A percentile compares a stretch with the other conserved stretches of the same genome.
phyloP scores from a whole-genome alignment of 1,140 invertebrate genomes.

The Penaeus japonicus region DNA sequence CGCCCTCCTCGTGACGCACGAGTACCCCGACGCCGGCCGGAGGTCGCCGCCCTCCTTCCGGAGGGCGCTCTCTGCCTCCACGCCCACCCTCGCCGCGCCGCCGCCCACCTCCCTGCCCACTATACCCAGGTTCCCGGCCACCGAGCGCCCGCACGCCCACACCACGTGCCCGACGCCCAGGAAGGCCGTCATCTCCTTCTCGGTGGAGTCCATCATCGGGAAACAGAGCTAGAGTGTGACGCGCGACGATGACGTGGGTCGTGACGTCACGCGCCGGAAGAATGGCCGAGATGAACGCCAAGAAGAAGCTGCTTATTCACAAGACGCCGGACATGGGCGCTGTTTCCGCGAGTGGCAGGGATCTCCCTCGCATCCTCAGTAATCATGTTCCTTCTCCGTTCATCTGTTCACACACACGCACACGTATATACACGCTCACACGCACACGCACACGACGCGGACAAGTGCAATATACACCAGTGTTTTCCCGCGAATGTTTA shows the following conservation, averaged over 20 bases:
- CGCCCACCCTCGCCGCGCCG: neutral
- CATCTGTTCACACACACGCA: too few relatives aligned
- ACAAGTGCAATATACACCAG: too few relatives aligned
- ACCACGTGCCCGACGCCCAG: slow-evolving; percentile 39
- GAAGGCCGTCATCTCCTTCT: slow-evolving; percentile 54
- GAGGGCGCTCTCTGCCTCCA: neutral
- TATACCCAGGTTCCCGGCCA: neutral
- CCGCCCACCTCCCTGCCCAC: neutral
- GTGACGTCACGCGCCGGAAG: neutral
- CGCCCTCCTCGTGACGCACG: neutral
- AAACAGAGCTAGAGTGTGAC: slow-evolving; percentile 26
- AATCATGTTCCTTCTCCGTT: too few relatives aligned
- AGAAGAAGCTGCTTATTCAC: too few relatives aligned
- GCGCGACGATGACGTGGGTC: neutral
- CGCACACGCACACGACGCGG: too few relatives aligned
- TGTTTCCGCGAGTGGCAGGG: too few relatives aligned
- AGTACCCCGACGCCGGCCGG: neutral
- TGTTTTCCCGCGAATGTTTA: neutral
- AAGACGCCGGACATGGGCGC: too few relatives aligned
- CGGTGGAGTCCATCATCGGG: slow-evolving; percentile 58
- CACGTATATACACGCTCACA: too few relatives aligned
- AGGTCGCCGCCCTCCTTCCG: neutral
- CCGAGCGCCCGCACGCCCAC: slow-evolving; percentile 1
- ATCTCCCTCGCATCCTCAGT: too few relatives aligned
- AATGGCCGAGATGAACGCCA: neutral